Percentiles rank a stretch among this genome's conserved stretches.
These are phyloP conservation scores for Sardinella longiceps DNA, from an alignment of 2,797 vertebrate species.

Conservation along the genomic window DNA sequence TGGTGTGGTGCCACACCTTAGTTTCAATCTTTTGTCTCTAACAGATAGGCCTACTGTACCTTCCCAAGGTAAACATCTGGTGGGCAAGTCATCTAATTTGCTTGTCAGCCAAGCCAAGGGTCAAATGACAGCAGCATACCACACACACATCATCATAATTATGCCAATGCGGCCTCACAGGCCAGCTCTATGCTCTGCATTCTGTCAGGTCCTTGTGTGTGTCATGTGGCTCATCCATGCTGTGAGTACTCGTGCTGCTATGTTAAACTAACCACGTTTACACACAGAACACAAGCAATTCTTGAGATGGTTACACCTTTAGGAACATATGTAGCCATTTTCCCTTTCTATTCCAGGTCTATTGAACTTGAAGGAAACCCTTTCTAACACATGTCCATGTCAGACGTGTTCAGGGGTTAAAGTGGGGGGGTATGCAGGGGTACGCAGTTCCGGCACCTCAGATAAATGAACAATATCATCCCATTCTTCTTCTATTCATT, in stretches of 20 bases:
- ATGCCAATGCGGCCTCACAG: background rate
- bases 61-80: background rate
- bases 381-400: background rate
- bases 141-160: background rate
- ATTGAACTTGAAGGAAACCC: background rate
- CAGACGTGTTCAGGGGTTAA: no score
- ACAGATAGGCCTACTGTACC: slow-evolving; percentile 2
- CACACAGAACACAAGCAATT: background rate
- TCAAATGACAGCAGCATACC: background rate
- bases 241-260: no score
- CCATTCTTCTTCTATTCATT: no score
- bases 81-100: background rate
- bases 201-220: background rate
- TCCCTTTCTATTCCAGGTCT: background rate
- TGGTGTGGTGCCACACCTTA: background rate
- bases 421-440: no score
- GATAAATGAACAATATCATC: no score
- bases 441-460: no score
- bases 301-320: background rate
- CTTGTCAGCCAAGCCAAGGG: background rate
- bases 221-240: background rate
- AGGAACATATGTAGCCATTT: background rate
- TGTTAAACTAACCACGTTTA: background rate
- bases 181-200: background rate
- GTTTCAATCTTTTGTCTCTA: background rate